A percentile compares a stretch with the other conserved stretches of the same genome.
These are phyloP conservation scores for Oophaga sylvatica DNA, from an alignment of 2,797 vertebrate genomes.

Conservation along the genomic window DNA sequence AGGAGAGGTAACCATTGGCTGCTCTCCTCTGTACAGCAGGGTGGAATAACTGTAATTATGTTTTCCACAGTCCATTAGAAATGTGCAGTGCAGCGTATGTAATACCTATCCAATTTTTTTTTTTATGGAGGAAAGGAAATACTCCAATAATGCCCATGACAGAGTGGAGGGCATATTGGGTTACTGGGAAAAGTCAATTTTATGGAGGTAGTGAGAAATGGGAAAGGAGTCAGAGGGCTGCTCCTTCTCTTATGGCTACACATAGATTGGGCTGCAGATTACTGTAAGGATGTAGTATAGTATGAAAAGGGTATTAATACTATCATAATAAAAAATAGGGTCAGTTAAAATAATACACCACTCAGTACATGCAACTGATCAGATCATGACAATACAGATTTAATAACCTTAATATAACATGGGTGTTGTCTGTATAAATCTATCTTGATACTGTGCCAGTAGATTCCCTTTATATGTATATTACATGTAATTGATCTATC, in stretches of 20 bases:
- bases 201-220: slow-evolving; percentile 26
- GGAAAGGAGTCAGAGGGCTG: background rate
- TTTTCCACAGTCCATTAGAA: slow-evolving; percentile 35
- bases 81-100: slow-evolving; percentile 5
- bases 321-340: background rate
- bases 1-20: background rate
- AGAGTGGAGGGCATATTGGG: slow-evolving; percentile 21
- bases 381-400: background rate
- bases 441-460: slow-evolving; percentile 1
- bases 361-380: background rate
- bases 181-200: slow-evolving; percentile 46
- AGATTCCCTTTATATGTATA: slow-evolving; percentile 23
- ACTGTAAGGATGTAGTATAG: background rate
- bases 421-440: background rate
- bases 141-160: slow-evolving; percentile 45
- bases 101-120: slow-evolving; percentile 30
- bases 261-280: background rate
- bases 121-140: slow-evolving; percentile 49
- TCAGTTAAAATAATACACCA: background rate
- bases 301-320: background rate
- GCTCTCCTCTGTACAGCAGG: background rate
- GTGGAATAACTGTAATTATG: slow-evolving; percentile 14
- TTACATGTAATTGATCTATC: slow-evolving; percentile 23
- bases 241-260: background rate
- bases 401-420: background rate